These are phyloP conservation scores for Forficula auricularia DNA, from an alignment of 1,140 invertebrate genomes.

Conservation along the genomic window DNA sequence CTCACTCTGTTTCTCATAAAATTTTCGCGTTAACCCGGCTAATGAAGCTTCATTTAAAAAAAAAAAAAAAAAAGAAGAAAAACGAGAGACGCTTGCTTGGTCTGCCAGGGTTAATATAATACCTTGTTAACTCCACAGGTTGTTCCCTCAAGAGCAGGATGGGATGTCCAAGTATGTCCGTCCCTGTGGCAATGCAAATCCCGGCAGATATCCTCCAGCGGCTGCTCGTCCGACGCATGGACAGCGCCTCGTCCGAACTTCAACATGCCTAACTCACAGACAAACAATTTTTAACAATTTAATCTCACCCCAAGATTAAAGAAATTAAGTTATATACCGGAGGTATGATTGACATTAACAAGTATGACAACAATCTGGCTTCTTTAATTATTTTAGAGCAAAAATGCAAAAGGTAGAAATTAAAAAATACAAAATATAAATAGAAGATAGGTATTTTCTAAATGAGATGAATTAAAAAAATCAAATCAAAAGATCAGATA, in stretches of 20 bases:
- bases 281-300: constrained; percentile 9
- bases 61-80: background rate
- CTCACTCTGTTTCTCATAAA: too few relatives aligned
- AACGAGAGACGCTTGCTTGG: background rate
- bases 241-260: constrained; percentile 36
- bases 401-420: too few relatives aligned
- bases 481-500: too few relatives aligned
- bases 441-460: too few relatives aligned
- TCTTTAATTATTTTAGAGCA: too few relatives aligned
- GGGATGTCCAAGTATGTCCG: constrained; percentile 49
- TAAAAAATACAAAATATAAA: too few relatives aligned
- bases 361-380: too few relatives aligned
- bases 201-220: constrained; percentile 34
- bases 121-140: constrained; percentile 33
- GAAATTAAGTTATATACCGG: background rate
- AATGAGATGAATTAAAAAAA: too few relatives aligned
- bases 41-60: too few relatives aligned
- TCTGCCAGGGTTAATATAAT: background rate
- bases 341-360: too few relatives aligned
- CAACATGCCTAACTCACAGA: constrained; percentile 36
- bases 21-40: too few relatives aligned
- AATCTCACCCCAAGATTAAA: background rate
- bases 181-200: constrained; percentile 42
- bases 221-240: constrained; percentile 30
- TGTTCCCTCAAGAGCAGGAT: constrained; percentile 40